Evolutionary conservation across 2,797 vertebrate genomes (phyloP), one percentile per base, ranked within the genome.

Genomic region (Myripristis murdjan): DNA sequence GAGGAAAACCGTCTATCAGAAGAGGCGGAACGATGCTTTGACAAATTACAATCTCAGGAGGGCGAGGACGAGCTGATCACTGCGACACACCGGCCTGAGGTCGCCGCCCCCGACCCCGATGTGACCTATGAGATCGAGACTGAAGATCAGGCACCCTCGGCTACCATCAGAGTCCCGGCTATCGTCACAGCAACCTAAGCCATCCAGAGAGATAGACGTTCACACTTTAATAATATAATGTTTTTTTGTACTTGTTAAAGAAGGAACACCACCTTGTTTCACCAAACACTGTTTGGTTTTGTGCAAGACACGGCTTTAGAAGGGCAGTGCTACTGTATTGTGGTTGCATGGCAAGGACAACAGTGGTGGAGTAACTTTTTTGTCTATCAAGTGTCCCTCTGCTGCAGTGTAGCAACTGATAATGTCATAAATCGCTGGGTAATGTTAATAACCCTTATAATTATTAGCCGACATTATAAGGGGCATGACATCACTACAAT

Each of bases 1-100:
- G 95, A 97, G 81, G 97, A 98, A 84, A 97, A 93, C 74, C 95
- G 89, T 10, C 92, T 98, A 92, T 96, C 97, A 10, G 97, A 98
- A 86, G 96, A 95, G 91, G 96, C 96, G 0, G 97, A 97, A 77
- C 95, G 91, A 49, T 89, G 90, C 53, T 95, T 95, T 28, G 92
- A 95, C 61, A 94, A 95, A 49, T 89, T 94, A 14, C 93, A 87
- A 60, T 88, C 84, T 61, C 92, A 86, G 33, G 90, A 88, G 8
- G 93, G 91, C 18, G 87, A 86, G 33, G 83, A 84, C 44, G 65
- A 85, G 53, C 73, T 75, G 0, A 54, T 87, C 75, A 7, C 94
- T 5, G 79, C 77, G 62, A 88, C 88, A 0, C 91, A 93, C n/a
- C 94, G 90, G 46, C 91, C 91, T 0, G 95, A 95, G 39, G 92